These are phyloP conservation scores for Micrastur ruficollis DNA, from an alignment of 2,797 vertebrate species.

Conservation along the genomic window DNA sequence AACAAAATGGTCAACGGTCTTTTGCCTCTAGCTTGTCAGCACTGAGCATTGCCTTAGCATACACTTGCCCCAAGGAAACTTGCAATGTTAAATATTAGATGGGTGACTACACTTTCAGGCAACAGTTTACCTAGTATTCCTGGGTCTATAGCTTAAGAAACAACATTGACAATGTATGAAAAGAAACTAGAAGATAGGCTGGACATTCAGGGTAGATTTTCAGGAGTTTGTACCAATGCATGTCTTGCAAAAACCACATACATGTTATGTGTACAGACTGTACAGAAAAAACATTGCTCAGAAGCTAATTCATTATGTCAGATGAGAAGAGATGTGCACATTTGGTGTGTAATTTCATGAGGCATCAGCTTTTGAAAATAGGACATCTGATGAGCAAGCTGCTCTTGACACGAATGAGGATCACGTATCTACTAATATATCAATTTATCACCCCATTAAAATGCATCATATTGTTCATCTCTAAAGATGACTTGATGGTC, in stretches of 20 bases:
- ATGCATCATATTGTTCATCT: background rate
- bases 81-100: background rate
- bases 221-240: background rate
- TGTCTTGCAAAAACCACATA: background rate
- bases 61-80: background rate
- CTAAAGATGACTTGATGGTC: background rate
- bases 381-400: background rate
- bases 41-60: background rate
- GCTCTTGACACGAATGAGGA: background rate
- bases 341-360: background rate
- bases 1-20: background rate
- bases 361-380: background rate
- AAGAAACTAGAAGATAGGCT: background rate
- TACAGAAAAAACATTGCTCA: background rate
- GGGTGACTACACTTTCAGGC: background rate
- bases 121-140: background rate
- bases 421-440: background rate
- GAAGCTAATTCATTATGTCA: background rate
- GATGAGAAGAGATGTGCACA: background rate
- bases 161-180: background rate
- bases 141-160: background rate
- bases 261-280: fast-evolving
- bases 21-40: background rate
- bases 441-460: background rate
- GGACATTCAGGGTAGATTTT: background rate